Evolutionary conservation across 2,888 invertebrate genomes (phyloP).

Genomic region (Clunio marinus): DNA sequence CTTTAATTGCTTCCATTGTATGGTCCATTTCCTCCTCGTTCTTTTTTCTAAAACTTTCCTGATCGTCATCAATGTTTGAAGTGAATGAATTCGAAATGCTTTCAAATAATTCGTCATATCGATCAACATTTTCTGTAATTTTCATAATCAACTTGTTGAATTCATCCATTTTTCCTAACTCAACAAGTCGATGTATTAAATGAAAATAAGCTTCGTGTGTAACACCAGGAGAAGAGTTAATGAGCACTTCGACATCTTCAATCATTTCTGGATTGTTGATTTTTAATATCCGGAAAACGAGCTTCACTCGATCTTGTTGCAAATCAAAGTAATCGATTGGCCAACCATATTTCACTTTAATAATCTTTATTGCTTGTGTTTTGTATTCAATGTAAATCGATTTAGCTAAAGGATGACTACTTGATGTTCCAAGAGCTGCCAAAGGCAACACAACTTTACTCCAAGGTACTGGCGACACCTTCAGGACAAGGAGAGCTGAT

Average conservation of each 20-base stretch:
- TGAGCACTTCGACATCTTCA: constrained; percentile 47
- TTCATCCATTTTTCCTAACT: constrained; percentile 46
- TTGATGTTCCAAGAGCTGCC: constrained; percentile 47
- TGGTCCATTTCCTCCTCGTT: background rate
- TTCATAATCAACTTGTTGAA: constrained; percentile 46
- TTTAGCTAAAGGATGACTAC: constrained; percentile 48
- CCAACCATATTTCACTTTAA: constrained; percentile 51
- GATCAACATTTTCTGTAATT: constrained; percentile 41
- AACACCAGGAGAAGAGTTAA: constrained; percentile 48
- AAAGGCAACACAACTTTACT: constrained; percentile 46
- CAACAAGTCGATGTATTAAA: constrained; percentile 48
- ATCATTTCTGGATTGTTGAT: constrained; percentile 48
- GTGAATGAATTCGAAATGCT: too few relatives aligned
- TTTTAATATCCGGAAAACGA: constrained; percentile 49
- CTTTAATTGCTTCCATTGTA: background rate
- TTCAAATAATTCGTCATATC: too few relatives aligned
- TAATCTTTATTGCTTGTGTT: constrained; percentile 50
- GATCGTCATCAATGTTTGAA: background rate
- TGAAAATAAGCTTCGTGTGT: constrained; percentile 47
- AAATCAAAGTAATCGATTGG: constrained; percentile 44
- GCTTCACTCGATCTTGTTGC: constrained; percentile 44
- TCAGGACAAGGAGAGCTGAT: constrained; percentile 47
- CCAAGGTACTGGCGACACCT: constrained; percentile 50
- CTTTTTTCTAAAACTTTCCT: background rate
- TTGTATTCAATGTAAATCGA: constrained; percentile 49